Conservation (phyloP, 2,888 invertebrate species). For the Pristionchus mayeri region DNA sequence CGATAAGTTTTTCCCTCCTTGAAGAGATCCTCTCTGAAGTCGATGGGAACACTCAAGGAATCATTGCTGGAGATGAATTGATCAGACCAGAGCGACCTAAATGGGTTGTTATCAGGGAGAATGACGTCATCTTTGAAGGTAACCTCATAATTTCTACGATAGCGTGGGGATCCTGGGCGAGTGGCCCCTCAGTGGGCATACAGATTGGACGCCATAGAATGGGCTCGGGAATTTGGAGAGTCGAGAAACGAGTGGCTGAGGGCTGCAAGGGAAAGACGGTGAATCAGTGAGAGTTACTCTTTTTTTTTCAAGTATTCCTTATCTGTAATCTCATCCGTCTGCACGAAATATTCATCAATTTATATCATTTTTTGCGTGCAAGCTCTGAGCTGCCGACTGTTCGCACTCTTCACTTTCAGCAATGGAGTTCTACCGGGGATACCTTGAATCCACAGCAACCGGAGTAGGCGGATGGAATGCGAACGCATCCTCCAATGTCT, state of each 20-base stretch:
- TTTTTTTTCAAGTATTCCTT: neutral
- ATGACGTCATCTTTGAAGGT: no score
- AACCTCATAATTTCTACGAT: constrained; percentile 49
- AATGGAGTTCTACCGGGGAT: no score
- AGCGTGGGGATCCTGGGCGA: constrained; percentile 51
- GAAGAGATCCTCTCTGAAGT: constrained; percentile 51
- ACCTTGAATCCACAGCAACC: no score
- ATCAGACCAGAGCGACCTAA: constrained; percentile 44
- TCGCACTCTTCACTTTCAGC: no score
- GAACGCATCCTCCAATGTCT: no score
- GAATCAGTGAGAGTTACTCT: no score
- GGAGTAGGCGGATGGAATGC: no score
- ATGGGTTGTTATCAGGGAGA: neutral
- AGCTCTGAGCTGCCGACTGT: no score
- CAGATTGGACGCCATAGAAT: constrained; percentile 54
- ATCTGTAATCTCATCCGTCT: neutral
- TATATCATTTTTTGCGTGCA: no score
- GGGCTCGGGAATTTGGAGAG: constrained; percentile 46
- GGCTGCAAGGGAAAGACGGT: no score
- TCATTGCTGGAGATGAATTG: constrained; percentile 49
- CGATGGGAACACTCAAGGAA: constrained; percentile 54
- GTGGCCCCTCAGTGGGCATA: constrained; percentile 55
- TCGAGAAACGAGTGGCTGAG: constrained; percentile 50
- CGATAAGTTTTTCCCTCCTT: neutral
- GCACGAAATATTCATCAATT: no score